A percentile compares a stretch with the other conserved stretches of the same genome.
These are phyloP conservation scores for Triplophysa bombifrons DNA, from an alignment of 2,797 vertebrate genomes.

Conservation along the genomic window DNA sequence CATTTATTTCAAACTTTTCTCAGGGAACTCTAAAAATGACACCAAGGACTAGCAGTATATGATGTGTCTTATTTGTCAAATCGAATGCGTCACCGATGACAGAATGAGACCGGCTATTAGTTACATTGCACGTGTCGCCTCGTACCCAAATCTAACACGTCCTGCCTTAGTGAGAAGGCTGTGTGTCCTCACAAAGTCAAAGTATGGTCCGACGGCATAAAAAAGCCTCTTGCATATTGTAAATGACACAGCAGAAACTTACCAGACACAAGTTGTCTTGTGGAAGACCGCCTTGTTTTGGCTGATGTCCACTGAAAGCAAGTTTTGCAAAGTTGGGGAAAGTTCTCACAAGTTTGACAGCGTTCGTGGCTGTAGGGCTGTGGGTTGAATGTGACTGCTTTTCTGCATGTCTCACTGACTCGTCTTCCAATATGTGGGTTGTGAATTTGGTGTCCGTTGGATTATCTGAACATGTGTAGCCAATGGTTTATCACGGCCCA, in stretches of 20 bases:
- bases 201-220: neutral
- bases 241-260: conserved; percentile 38
- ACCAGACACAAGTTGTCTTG: conserved; percentile 32
- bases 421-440: conserved; percentile 48
- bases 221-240: conserved; percentile 7
- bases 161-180: conserved; percentile 17
- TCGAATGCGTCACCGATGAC: conserved; percentile 14
- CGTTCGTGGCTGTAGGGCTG: neutral
- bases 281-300: neutral
- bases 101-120: conserved; percentile 46
- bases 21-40: conserved; percentile 32
- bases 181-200: conserved; percentile 13
- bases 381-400: neutral
- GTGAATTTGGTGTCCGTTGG: conserved; percentile 43
- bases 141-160: neutral
- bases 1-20: conserved; percentile 24
- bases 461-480: conserved; percentile 54
- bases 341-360: conserved; percentile 15
- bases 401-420: conserved; percentile 10
- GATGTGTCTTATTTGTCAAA: conserved; percentile 47
- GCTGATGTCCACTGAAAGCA: neutral
- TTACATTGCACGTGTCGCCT: conserved; percentile 26
- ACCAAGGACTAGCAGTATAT: conserved; percentile 1
- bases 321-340: neutral
- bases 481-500: conserved; percentile 52